Base-by-base conservation (phyloP, 2,113 vertebrate genomes). In the Andinoacara biseriatus region DNA sequence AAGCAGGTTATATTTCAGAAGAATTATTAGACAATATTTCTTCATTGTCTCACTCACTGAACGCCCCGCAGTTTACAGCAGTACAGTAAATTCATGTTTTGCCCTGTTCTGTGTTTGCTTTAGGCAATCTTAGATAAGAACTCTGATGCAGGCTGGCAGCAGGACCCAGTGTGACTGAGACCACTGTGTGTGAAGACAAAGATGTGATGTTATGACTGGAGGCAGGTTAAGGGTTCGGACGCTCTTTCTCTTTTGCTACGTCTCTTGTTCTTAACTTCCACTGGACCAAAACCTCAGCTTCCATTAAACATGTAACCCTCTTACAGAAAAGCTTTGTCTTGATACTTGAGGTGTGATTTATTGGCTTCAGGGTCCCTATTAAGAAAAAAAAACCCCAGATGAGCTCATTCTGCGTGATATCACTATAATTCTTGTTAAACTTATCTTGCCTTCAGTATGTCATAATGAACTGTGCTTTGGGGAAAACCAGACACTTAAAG, bases 341-440 rank as follows among this genome's bases (percentile, higher is more conserved):
- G 60, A 91, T 84, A 74, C 81, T 69, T 79, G 22, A 82, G 11
- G 82, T 63, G 49, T 61, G 83, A 91, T 90, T 83, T 85, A 87
- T 83, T 60, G 33, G 13, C 40, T 38, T 59, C 8, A 56, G 65
- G 62, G 17, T 67, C 38, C 74, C 2, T 80, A 60, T 57, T 72
- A 81, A 13, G 38, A 82, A 65, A 18, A 46, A 33, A 7, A 31
- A 35, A 35, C 7, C 2, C 9, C 10, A 17, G 11, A 81, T 81
- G 78, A 86, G 24, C 52, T 88, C 62, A 72, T 87, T 58, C 49
- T 26, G 10, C 10, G 40, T 63, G 52, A 81, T 60, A 65, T 49
- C 38, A 26, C 24, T 58, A 26, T 38, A 46, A 60, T 56, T 67
- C 80, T 62, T 49, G 10, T 38, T 63, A 85, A 22, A 40, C 81